These are phyloP conservation scores for Leptosomus discolor DNA, from an alignment of 2,113 vertebrate genomes.

Conservation along the genomic window DNA sequence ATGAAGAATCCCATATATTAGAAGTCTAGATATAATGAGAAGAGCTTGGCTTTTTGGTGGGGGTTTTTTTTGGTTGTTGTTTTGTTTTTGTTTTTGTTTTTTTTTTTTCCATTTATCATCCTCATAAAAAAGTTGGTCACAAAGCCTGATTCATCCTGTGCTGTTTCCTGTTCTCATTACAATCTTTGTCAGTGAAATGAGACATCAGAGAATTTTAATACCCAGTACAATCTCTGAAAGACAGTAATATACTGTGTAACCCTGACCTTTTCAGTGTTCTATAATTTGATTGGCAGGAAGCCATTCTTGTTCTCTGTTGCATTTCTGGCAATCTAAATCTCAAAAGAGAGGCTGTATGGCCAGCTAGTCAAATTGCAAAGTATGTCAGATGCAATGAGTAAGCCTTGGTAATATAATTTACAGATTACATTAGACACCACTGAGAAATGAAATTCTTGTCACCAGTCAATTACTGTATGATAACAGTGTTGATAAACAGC, in stretches of 20 bases:
- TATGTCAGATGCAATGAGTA: neutral
- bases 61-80: too few species aligned
- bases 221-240: neutral
- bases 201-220: conserved; percentile 38
- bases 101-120: neutral
- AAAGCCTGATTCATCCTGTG: neutral
- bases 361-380: neutral
- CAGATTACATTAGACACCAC: neutral
- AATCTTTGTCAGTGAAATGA: conserved; percentile 28
- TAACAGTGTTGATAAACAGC: neutral
- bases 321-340: conserved; percentile 20
- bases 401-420: neutral
- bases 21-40: neutral
- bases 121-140: neutral
- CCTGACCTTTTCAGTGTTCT: conserved; percentile 22
- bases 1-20: neutral
- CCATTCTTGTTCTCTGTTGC: conserved; percentile 6
- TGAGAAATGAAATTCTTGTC: neutral
- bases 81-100: neutral
- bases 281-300: conserved; percentile 55
- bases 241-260: neutral
- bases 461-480: neutral
- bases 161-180: neutral
- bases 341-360: neutral
- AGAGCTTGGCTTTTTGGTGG: neutral